These are phyloP conservation scores for Spodoptera frugiperda DNA, from an alignment of 1,140 invertebrate genomes.

Conservation along the genomic window DNA sequence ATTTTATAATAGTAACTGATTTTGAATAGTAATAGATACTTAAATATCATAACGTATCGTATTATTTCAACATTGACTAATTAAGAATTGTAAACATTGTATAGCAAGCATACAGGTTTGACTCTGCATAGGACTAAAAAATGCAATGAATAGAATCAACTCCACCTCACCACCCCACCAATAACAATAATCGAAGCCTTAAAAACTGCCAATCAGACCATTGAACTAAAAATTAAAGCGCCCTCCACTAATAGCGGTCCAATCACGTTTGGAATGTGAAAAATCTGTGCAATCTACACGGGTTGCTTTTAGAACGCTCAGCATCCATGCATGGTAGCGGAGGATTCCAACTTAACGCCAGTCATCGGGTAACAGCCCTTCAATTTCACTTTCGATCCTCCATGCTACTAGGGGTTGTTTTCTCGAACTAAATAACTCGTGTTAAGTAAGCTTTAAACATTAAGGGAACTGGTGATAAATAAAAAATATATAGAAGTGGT, in stretches of 20 bases:
- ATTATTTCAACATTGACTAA: no score
- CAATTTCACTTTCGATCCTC: slow-evolving; percentile 43
- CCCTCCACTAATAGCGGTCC: background rate
- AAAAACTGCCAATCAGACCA: slow-evolving; percentile 2
- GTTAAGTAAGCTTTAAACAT: no score
- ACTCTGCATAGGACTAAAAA: no score
- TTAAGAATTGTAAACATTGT: no score
- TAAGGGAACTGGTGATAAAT: no score
- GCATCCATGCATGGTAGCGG: slow-evolving; percentile 24
- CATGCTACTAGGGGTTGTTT: slow-evolving; percentile 14
- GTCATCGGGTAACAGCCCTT: slow-evolving; percentile 47
- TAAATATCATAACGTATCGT: no score
- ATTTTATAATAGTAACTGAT: no score
- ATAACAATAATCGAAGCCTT: background rate
- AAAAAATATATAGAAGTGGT: no score
- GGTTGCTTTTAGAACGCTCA: slow-evolving; percentile 16
- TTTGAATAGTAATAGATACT: no score
- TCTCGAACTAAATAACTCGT: background rate
- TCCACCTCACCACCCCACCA: background rate
- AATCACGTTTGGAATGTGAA: slow-evolving; percentile 26
- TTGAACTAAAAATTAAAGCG: background rate
- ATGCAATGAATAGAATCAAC: no score
- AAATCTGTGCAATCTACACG: slow-evolving; percentile 21
- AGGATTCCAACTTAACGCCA: slow-evolving; percentile 45
- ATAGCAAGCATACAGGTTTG: no score